Evolutionary conservation across 2,888 invertebrate genomes (phyloP), one percentile per base, ranked within the genome.

Genomic region (Aphidoletes aphidimyza): DNA sequence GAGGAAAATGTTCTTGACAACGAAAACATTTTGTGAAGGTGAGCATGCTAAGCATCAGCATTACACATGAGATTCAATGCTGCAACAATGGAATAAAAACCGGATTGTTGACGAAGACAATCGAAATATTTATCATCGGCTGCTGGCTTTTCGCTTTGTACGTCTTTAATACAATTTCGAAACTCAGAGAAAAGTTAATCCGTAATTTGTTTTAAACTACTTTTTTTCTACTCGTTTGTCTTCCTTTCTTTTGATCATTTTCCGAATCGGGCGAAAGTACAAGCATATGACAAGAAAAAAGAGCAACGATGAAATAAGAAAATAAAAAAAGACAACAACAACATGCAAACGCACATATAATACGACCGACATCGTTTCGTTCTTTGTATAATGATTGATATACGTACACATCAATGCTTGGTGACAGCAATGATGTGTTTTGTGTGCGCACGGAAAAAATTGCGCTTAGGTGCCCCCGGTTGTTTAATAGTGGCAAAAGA

Each of bases 151-250:
- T 69, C 69, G 17, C 14, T 30, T 69, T 69, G 69, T 69, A 30
- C 30, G 69, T 69, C 69, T 69, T 30, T 69, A 69, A 69, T 69
- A 69, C 34, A 69, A 69, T 69, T 69, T 69, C 69, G 69, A 69
- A 69, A n/a, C n/a, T n/a, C 69, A 30, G 11, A 69, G 69, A 69
- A 69, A 69, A 69, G 69, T 69, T 69, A 69, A 69, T 69, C 69
- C 69, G 69, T 69, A 69, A 69, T 69, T 69, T 69, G 69, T 69
- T 69, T 69, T 34, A 69, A 69, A 69, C 69, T 30, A 69, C 69
- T 69, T 69, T 69, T 69, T 69, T 69, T n/a, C n/a, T n/a, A 30
- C 69, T 69, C 34, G 30, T 69, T 30, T 69, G 69, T 69, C 30
- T 69, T 69, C 69, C n/a, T n/a, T 69, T 69, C 34, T 69, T 69